Evolutionary conservation across 92 coral and sea anemone genomes (phyloP).

Genomic region (Heteractis magnifica): DNA sequence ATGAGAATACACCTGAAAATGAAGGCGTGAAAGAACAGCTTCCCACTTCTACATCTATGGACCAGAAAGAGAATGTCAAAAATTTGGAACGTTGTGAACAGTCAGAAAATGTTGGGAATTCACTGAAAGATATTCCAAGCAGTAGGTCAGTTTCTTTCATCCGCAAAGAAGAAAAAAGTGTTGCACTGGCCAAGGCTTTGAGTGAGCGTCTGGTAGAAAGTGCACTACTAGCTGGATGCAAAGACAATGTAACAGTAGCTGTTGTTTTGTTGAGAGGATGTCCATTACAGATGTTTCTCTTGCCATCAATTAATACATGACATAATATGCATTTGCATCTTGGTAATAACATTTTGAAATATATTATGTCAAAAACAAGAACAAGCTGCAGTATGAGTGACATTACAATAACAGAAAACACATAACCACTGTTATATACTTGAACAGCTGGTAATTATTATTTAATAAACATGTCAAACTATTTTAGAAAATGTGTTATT

Average conservation of each 20-base stretch:
- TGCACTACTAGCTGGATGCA: constrained; percentile 83
- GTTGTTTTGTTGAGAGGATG: constrained; percentile 75
- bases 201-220: constrained; percentile 89
- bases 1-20: neutral
- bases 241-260: constrained; percentile 81
- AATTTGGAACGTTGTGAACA: neutral
- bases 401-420: too few species aligned
- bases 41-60: constrained; percentile 15
- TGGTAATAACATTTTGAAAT: neutral
- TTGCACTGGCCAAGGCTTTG: constrained; percentile 65
- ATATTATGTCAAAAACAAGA: too few species aligned
- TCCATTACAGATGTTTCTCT: constrained; percentile 77
- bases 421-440: too few species aligned
- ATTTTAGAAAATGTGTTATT: too few species aligned
- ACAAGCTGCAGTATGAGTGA: too few species aligned
- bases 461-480: too few species aligned
- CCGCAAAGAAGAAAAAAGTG: constrained; percentile 59
- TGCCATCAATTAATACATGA: constrained; percentile 52
- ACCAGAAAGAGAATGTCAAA: neutral
- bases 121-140: neutral
- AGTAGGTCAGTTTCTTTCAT: constrained; percentile 12
- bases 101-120: neutral
- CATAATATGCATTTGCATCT: neutral
- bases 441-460: too few species aligned
- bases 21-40: constrained; percentile 19